Evolutionary conservation across 1,140 invertebrate genomes (phyloP).

Genomic region (Pteromalus puparum): DNA sequence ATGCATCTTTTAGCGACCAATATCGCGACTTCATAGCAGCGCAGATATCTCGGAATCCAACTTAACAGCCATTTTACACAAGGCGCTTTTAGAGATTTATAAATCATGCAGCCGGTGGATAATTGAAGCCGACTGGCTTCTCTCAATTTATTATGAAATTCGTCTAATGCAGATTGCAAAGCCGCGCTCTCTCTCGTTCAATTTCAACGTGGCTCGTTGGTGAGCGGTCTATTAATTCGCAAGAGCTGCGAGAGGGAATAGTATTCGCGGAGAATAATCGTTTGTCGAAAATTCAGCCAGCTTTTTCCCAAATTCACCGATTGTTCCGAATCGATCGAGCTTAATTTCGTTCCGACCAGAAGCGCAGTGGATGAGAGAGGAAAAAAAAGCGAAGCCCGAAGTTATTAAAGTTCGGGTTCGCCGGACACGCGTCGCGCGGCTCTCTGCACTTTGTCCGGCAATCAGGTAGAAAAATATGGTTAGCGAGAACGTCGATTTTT

Average conservation of each 20-base stretch:
- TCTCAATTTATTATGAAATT: conserved; percentile 6
- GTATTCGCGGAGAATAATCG: background rate
- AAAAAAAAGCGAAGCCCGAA: conserved; percentile 5
- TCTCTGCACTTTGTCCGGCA: background rate
- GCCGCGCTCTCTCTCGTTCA: background rate
- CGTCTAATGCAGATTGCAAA: conserved; percentile 1
- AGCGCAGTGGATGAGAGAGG: background rate
- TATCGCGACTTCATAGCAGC: too few relatives aligned
- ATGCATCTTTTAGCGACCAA: too few relatives aligned
- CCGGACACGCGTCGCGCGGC: background rate
- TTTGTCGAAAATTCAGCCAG: conserved; percentile 10
- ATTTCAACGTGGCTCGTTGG: conserved; percentile 6
- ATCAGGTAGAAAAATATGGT: conserved; percentile 16
- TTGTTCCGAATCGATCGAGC: conserved; percentile 32
- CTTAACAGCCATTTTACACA: too few relatives aligned
- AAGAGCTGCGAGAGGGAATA: background rate
- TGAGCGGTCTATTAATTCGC: conserved; percentile 17
- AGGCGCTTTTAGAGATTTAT: too few relatives aligned
- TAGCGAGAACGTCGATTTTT: background rate
- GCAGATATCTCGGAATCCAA: too few relatives aligned
- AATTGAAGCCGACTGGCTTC: background rate
- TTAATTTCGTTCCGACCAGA: conserved; percentile 40
- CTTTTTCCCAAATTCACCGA: conserved; percentile 31
- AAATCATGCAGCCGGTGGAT: background rate
- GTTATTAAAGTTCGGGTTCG: conserved; percentile 22